Conservation (phyloP, 2,888 invertebrate species). For the Noctua comes region DNA sequence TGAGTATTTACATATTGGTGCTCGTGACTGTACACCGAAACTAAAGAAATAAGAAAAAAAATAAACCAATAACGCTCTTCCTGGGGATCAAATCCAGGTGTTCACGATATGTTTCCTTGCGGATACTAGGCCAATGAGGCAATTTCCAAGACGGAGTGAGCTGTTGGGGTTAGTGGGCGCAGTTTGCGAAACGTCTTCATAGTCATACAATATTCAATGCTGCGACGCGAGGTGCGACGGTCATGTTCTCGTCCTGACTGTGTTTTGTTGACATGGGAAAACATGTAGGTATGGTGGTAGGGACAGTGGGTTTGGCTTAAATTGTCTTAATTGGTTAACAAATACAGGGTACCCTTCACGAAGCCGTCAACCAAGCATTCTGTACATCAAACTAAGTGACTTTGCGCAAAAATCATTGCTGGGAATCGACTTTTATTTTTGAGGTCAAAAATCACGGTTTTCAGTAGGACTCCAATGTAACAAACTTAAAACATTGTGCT, state of each 20-base stretch:
- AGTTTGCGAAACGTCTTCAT: slow-evolving; percentile 41
- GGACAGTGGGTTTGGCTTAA: too few species aligned
- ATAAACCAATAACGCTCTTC: neutral
- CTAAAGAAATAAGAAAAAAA: neutral
- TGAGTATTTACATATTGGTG: too few species aligned
- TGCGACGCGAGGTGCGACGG: slow-evolving; percentile 55
- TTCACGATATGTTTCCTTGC: slow-evolving; percentile 25
- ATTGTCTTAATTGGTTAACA: too few species aligned
- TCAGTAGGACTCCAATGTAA: too few species aligned
- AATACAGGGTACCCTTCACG: too few species aligned
- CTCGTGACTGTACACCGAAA: too few species aligned
- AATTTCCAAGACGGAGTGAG: slow-evolving; percentile 49
- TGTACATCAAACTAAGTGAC: too few species aligned
- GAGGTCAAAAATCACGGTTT: too few species aligned
- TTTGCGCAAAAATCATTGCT: too few species aligned
- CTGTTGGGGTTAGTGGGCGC: slow-evolving; percentile 40
- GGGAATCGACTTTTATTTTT: too few species aligned
- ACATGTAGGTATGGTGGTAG: neutral
- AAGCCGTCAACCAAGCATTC: too few species aligned
- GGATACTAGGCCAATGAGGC: slow-evolving; percentile 43
- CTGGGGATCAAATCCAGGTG: slow-evolving; percentile 16
- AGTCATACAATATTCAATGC: slow-evolving; percentile 62
- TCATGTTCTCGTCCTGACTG: slow-evolving; percentile 33
- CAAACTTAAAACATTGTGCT: too few species aligned
- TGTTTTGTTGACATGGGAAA: slow-evolving; percentile 14